A percentile compares a stretch with the other conserved stretches of the same genome.
These are phyloP conservation scores for Callionymus lyra DNA, from an alignment of 2,113 vertebrate genomes.

Conservation along the genomic window DNA sequence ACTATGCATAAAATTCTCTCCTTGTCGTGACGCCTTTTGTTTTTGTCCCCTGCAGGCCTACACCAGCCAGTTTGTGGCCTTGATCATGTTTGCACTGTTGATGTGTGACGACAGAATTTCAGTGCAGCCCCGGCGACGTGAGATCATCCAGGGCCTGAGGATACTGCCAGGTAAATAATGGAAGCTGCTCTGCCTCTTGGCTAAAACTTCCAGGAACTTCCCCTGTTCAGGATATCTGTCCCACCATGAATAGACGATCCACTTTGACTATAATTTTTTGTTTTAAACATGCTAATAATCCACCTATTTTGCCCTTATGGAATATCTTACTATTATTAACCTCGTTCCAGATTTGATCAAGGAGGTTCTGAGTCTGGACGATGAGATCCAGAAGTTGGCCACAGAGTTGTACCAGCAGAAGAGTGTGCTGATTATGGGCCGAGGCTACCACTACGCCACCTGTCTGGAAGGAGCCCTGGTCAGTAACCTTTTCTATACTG, in stretches of 20 bases:
- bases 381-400: conserved; percentile 93
- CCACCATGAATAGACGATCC: no score
- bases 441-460: conserved; percentile 94
- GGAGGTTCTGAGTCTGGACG: conserved; percentile 89
- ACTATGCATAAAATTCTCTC: neutral
- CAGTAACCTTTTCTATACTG: conserved; percentile 41
- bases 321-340: no score
- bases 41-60: conserved; percentile 73
- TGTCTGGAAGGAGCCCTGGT: conserved; percentile 96
- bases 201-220: neutral
- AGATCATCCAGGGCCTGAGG: conserved; percentile 87
- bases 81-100: conserved; percentile 96
- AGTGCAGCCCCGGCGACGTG: conserved; percentile 88
- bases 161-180: conserved; percentile 78
- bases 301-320: no score
- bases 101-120: conserved; percentile 97
- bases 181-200: neutral
- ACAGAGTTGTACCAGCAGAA: conserved; percentile 92
- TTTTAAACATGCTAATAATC: no score
- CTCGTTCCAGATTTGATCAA: conserved; percentile 95
- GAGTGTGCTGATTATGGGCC: conserved; percentile 95
- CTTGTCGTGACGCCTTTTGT: conserved; percentile 1
- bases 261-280: no score
- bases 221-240: no score
- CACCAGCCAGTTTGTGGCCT: conserved; percentile 93